Conservation (phyloP, 2,797 vertebrate genomes). For the Manis javanica region DNA sequence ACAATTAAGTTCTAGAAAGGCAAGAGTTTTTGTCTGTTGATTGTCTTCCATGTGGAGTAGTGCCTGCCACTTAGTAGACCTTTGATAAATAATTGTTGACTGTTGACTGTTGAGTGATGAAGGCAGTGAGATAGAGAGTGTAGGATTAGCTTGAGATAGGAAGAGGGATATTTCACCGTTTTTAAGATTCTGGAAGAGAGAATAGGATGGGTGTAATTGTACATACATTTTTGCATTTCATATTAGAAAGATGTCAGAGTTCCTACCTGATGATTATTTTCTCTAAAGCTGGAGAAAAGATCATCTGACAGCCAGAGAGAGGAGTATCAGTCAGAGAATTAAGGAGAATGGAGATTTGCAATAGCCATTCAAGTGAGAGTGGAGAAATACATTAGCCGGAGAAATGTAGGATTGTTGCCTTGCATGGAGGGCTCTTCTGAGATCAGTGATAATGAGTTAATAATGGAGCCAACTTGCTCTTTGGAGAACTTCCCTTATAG, state of each 20-base stretch:
- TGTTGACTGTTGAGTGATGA: not conserved
- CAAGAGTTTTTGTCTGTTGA: not conserved
- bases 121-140: not conserved
- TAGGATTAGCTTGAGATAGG: not conserved
- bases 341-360: not conserved
- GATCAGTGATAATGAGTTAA: not conserved
- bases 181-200: not conserved
- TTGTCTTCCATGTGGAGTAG: not conserved
- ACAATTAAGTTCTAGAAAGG: not conserved
- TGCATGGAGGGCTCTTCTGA: not conserved
- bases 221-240: not conserved
- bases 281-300: not conserved
- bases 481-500: slow-evolving; percentile 13
- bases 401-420: not conserved
- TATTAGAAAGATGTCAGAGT: not conserved
- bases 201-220: not conserved
- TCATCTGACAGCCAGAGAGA: not conserved
- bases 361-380: not conserved
- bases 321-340: not conserved
- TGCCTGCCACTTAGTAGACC: not conserved
- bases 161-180: not conserved
- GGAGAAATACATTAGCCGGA: not conserved
- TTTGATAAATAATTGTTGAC: not conserved
- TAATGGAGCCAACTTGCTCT: not conserved
- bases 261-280: not conserved